phyloP scores from a whole-genome alignment of 2,888 invertebrate species.

The Alsophila aescularia region DNA sequence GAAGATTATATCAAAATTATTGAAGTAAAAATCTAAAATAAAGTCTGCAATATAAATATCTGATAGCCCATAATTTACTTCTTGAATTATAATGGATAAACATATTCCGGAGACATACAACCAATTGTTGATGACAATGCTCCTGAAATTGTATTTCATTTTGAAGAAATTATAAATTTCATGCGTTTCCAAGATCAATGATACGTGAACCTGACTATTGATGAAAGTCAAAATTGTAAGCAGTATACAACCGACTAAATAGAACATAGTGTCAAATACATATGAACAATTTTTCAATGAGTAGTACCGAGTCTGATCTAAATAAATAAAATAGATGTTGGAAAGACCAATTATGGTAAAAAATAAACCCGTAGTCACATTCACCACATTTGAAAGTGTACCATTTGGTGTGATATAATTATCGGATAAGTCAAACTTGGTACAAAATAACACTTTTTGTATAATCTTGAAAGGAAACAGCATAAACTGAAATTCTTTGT shows the following conservation, averaged over 20 bases:
- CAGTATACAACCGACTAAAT: not conserved
- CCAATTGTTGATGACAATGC: not conserved
- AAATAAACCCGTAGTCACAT: not conserved
- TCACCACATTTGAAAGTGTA: not conserved
- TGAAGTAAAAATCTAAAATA: not conserved
- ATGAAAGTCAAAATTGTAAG: not conserved
- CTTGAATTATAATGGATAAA: not conserved
- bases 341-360: not conserved
- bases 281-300: not conserved
- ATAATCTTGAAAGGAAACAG: conserved; percentile 1
- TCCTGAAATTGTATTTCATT: not conserved
- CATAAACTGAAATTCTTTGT: conserved; percentile 8
- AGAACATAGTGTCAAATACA: not conserved
- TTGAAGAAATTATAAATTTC: conserved; percentile 12
- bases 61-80: not conserved
- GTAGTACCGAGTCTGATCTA: not conserved
- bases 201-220: not conserved
- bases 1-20: not conserved
- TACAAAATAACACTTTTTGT: not conserved
- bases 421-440: not conserved
- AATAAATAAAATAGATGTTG: not conserved
- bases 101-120: not conserved
- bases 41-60: too few species aligned
- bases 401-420: conserved; percentile 6
- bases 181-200: not conserved